phyloP scores from a whole-genome alignment of 2,113 vertebrate species.

The Atherinomorus stipes region DNA sequence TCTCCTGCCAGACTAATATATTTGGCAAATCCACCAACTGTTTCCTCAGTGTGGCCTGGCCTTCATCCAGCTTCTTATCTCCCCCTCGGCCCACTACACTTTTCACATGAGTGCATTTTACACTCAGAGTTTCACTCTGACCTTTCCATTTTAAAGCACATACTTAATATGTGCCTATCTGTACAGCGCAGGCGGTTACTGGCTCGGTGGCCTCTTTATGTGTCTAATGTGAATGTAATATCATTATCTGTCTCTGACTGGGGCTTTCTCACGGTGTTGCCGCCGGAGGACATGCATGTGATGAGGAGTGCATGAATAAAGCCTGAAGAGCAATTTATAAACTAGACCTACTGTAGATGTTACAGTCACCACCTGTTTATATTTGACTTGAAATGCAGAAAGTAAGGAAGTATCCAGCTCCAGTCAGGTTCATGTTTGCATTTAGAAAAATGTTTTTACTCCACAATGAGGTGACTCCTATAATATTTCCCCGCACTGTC shows the following conservation, averaged over 20 bases:
- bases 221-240: slow-evolving; percentile 37
- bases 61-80: slow-evolving; percentile 20
- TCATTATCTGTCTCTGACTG: slow-evolving; percentile 11
- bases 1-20: slow-evolving; percentile 21
- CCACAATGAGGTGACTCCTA: neutral
- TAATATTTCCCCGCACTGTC: neutral
- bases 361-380: neutral
- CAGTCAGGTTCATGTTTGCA: neutral
- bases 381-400: neutral
- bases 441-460: neutral
- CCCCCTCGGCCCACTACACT: slow-evolving; percentile 12
- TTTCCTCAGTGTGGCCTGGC: slow-evolving; percentile 35
- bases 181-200: slow-evolving; percentile 13
- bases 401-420: too few species aligned
- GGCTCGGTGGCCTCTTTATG: slow-evolving; percentile 5
- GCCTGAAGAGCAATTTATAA: neutral
- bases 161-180: slow-evolving; percentile 21
- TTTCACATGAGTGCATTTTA: slow-evolving; percentile 35
- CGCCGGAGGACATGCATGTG: neutral
- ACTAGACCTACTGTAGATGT: neutral
- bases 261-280: neutral
- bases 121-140: slow-evolving; percentile 28
- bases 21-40: slow-evolving; percentile 24
- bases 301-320: slow-evolving; percentile 5
- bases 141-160: slow-evolving; percentile 29